phyloP scores from a whole-genome alignment of 2,113 vertebrate genomes.

The Antechinus flavipes region DNA sequence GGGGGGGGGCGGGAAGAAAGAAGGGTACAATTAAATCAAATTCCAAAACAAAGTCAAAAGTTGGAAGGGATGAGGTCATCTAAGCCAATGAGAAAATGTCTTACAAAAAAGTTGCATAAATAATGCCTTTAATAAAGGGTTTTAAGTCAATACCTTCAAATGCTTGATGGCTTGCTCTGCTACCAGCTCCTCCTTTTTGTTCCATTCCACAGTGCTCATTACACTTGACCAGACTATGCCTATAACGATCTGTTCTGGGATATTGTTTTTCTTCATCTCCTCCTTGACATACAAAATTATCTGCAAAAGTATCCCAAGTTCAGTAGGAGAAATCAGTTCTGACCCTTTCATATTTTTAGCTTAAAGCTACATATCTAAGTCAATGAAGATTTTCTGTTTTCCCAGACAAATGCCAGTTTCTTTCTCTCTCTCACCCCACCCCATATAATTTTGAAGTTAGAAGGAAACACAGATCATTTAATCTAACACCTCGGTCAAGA shows the following conservation, averaged over 20 bases:
- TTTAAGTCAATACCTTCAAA: conserved; percentile 91
- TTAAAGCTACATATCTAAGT: not conserved
- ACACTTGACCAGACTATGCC: conserved; percentile 96
- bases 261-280: conserved; percentile 97
- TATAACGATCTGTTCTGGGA: conserved; percentile 96
- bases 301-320: conserved; percentile 80
- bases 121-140: not conserved
- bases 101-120: not conserved
- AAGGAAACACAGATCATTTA: not conserved
- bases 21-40: not conserved
- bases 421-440: not conserved
- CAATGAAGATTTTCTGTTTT: not conserved
- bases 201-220: conserved; percentile 99
- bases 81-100: not conserved
- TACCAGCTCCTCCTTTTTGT: conserved; percentile 99
- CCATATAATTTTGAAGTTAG: not conserved
- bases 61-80: not conserved
- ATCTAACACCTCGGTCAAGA: not conserved
- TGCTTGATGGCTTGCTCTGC: conserved; percentile 99
- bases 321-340: conserved; percentile 8
- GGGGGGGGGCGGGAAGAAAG: no score
- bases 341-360: not conserved
- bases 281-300: conserved; percentile 95
- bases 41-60: not conserved
- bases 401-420: not conserved